Conservation (phyloP, 1,140 invertebrate genomes). For the Belonocnema kinseyi region DNA sequence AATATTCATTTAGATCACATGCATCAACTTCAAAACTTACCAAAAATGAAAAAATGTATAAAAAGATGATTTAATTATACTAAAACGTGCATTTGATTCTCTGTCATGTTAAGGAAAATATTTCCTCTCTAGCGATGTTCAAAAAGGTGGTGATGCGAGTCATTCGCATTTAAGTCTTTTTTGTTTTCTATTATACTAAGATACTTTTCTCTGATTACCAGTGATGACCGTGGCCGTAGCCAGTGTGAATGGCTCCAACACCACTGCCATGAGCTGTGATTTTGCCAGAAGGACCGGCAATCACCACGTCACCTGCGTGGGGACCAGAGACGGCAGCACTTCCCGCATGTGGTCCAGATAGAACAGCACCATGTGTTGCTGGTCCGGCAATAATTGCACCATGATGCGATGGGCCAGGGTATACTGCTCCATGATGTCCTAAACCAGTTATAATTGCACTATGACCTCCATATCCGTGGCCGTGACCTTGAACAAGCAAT, state of each 20-base stretch:
- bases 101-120: neutral
- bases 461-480: constrained; percentile 54
- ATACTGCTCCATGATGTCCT: constrained; percentile 50
- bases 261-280: constrained; percentile 72
- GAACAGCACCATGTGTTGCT: constrained; percentile 63
- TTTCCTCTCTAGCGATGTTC: neutral
- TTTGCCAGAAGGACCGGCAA: constrained; percentile 71
- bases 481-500: constrained; percentile 29
- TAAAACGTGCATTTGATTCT: constrained; percentile 12
- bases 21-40: neutral
- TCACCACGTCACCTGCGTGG: constrained; percentile 70
- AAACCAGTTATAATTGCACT: constrained; percentile 57
- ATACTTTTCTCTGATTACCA: constrained; percentile 50
- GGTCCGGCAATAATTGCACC: constrained; percentile 61
- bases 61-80: constrained; percentile 3
- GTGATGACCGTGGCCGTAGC: constrained; percentile 64
- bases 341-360: constrained; percentile 69
- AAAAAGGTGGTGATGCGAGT: neutral
- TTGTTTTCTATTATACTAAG: constrained; percentile 21
- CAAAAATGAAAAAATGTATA: neutral
- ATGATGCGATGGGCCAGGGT: constrained; percentile 50
- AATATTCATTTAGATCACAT: constrained; percentile 7
- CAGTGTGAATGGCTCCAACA: constrained; percentile 66
- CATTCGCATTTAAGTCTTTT: constrained; percentile 18
- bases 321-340: constrained; percentile 68